Percentiles rank a stretch among this genome's conserved stretches.
These are phyloP conservation scores for Sminthopsis crassicaudata DNA, from an alignment of 2,113 vertebrate genomes.

Conservation along the genomic window DNA sequence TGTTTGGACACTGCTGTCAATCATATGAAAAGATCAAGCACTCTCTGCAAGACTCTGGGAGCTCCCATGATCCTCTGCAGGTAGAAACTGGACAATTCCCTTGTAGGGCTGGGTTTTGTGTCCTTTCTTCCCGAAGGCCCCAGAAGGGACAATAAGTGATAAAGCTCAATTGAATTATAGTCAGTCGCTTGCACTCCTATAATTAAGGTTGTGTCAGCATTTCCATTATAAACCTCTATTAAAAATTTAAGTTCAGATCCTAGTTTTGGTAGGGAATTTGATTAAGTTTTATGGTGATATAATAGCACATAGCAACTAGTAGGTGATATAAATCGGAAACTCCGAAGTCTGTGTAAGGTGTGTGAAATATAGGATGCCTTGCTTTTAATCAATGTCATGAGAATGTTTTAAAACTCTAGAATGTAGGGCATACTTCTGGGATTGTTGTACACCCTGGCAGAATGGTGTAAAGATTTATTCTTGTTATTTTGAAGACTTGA, in stretches of 20 bases:
- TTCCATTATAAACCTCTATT: neutral
- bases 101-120: neutral
- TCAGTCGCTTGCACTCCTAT: neutral
- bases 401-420: neutral
- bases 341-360: neutral
- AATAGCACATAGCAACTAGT: neutral
- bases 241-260: constrained; percentile 4
- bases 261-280: constrained; percentile 11
- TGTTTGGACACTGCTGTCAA: neutral
- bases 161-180: neutral
- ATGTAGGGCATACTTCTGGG: neutral
- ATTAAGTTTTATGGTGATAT: constrained; percentile 9
- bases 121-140: neutral
- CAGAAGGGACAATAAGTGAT: constrained; percentile 3
- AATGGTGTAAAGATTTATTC: neutral
- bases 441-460: neutral
- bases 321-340: neutral
- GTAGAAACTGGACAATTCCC: neutral
- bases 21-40: neutral
- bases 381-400: neutral
- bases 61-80: neutral
- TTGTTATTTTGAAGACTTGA: neutral
- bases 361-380: neutral
- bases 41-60: neutral
- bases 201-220: constrained; percentile 9